Base-by-base conservation (phyloP, 2,888 invertebrate genomes). In the Gonocerus acuteangulatus region DNA sequence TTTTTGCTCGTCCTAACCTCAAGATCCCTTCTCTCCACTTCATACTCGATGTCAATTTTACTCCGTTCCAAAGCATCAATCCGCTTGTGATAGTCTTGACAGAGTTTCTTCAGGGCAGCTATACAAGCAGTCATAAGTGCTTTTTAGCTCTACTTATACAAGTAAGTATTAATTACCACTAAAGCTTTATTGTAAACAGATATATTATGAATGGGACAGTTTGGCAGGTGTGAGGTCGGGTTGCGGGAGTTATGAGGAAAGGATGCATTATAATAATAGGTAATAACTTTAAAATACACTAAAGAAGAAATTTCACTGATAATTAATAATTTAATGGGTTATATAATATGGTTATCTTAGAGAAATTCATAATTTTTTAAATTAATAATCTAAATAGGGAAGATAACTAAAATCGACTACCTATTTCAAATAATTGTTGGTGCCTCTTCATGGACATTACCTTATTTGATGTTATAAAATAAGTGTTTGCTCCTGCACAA, bases 11-110 rank as follows among this genome's bases (percentile, higher is more conserved):
- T 61, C 63, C 63, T 62, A 72, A 95, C 95, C 92, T 96, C 95
- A 77, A 87, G 83, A 77, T 92, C 91, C 86, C 90, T 95, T 81
- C 86, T 87, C 79, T 90, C 85, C 79, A 95, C 94, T 80, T 91
- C 91, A 80, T 87, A 84, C 82, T 99, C 97, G 82, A 94, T 86
- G 83, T 99, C 97, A 83, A 92, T 96, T 83, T 96, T 96, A 80
- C 88, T 84, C 76, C 86, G 86, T 79, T 94, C 92, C 76, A 93
- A 83, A 73, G 80, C 79, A 75, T 75, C 78, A 78, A 92, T 86
- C 80, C 87, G 86, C 74, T 84, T 82, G 80, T 93, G 85, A 80
- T 91, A 89, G 74, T 83, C 82, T 79, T 80, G 83, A 75, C 84
- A 77, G 79, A 82, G 78, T 77, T 82, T 82, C 79, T 82, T 83